Evolutionary conservation across 2,113 vertebrate species (phyloP).

Genomic region (Zeus faber): DNA sequence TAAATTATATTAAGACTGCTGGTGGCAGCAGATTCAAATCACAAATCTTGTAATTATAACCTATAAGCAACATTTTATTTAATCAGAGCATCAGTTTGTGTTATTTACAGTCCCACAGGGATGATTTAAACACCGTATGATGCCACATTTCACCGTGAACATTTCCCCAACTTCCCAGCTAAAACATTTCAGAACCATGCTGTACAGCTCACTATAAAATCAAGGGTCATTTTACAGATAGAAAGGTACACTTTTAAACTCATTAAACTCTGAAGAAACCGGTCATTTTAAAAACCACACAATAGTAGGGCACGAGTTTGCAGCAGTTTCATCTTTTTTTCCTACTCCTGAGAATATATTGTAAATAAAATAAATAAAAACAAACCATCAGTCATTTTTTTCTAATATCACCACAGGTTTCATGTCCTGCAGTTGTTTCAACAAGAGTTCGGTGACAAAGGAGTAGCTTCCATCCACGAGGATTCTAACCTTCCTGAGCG

Average conservation of each 20-base stretch:
- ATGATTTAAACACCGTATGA: constrained; percentile 76
- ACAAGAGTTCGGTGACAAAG: constrained; percentile 73
- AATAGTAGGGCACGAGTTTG: constrained; percentile 30
- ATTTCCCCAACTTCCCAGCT: constrained; percentile 40
- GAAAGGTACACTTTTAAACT: constrained; percentile 29
- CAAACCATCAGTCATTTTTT: constrained; percentile 52
- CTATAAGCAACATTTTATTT: constrained; percentile 52
- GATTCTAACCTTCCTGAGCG: constrained; percentile 83
- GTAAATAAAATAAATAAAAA: constrained; percentile 43
- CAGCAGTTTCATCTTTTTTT: constrained; percentile 42
- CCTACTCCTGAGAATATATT: constrained; percentile 77
- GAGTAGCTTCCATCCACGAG: constrained; percentile 82
- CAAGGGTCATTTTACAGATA: constrained; percentile 33
- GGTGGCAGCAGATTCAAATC: constrained; percentile 90
- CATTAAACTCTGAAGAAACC: too few species aligned
- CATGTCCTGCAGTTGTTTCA: constrained; percentile 95
- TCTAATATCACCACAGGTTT: constrained; percentile 83
- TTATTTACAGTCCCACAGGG: constrained; percentile 85
- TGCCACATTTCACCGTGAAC: constrained; percentile 12
- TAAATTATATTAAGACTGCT: constrained; percentile 90
- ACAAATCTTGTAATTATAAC: constrained; percentile 71
- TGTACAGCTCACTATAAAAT: constrained; percentile 58
- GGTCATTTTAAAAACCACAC: constrained; percentile 8
- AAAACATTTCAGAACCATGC: constrained; percentile 82
- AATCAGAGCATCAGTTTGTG: constrained; percentile 77